Evolutionary conservation across 2,888 invertebrate species (phyloP).

Genomic region (Girardia tigrina): DNA sequence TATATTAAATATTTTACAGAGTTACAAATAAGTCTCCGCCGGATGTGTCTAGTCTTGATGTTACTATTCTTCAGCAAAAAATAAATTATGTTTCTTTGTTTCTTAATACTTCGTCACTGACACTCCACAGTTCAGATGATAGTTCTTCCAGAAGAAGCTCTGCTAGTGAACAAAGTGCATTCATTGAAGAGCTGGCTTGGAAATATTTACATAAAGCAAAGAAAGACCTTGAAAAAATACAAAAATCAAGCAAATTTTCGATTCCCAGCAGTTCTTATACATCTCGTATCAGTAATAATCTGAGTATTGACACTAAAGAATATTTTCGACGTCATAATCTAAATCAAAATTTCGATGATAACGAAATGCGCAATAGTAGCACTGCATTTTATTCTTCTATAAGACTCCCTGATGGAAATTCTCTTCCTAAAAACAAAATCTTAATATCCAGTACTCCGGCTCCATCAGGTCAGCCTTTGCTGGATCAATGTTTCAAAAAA

Average conservation of each 20-base stretch:
- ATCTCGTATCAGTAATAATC: not conserved
- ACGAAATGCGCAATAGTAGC: not conserved
- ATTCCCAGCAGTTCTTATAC: not conserved
- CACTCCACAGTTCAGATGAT: not conserved
- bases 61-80: slow-evolving; percentile 2
- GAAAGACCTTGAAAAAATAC: not conserved
- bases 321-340: not conserved
- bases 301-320: not conserved
- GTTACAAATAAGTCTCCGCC: not conserved
- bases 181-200: not conserved
- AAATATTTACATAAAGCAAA: not conserved
- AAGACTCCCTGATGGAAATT: not conserved
- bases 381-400: not conserved
- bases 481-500: not conserved
- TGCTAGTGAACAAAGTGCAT: not conserved
- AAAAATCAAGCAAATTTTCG: not conserved
- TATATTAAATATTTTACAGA: not conserved
- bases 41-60: not conserved
- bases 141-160: not conserved
- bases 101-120: not conserved
- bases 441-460: not conserved
- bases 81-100: not conserved
- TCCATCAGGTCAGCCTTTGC: not conserved
- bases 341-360: not conserved
- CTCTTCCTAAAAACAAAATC: not conserved